A percentile compares a stretch with the other conserved stretches of the same genome.
phyloP scores from a whole-genome alignment of 2,888 invertebrate genomes.

The Drosophila nr. perissopoda region DNA sequence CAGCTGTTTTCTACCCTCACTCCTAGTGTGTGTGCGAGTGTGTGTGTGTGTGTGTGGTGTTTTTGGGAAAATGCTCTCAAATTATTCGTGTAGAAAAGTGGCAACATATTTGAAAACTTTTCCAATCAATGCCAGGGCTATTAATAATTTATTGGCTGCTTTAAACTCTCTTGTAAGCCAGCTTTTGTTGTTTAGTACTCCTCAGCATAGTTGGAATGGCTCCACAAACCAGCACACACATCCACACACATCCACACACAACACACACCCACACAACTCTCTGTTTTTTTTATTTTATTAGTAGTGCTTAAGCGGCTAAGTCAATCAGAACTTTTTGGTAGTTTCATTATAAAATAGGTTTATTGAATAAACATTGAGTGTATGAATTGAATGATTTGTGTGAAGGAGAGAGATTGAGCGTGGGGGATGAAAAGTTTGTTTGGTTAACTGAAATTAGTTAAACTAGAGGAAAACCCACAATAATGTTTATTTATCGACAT shows the following conservation, averaged over 20 bases:
- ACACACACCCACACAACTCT: not conserved
- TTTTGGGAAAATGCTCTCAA: constrained; percentile 66
- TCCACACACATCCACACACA: not conserved
- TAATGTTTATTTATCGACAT: constrained; percentile 45
- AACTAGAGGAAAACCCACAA: constrained; percentile 28
- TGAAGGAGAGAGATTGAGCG: not conserved
- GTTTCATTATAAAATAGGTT: constrained; percentile 67
- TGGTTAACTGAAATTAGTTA: constrained; percentile 47
- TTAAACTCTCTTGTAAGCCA: constrained; percentile 54
- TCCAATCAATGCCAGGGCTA: constrained; percentile 80
- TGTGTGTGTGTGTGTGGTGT: constrained; percentile 33
- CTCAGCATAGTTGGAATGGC: constrained; percentile 16
- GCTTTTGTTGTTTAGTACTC: constrained; percentile 41
- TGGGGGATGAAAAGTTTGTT: constrained; percentile 19
- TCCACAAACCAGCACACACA: not conserved
- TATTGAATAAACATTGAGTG: constrained; percentile 49
- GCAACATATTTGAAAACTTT: constrained; percentile 82
- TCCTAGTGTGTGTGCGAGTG: constrained; percentile 23
- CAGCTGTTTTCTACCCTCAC: not conserved
- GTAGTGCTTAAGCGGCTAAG: constrained; percentile 56
- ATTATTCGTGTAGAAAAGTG: constrained; percentile 81
- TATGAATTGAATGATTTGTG: constrained; percentile 1
- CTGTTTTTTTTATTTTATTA: constrained; percentile 31
- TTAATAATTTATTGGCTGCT: constrained; percentile 80
- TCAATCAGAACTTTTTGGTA: constrained; percentile 69